phyloP scores from a whole-genome alignment of 2,888 invertebrate species.

The Crematogaster levior region DNA sequence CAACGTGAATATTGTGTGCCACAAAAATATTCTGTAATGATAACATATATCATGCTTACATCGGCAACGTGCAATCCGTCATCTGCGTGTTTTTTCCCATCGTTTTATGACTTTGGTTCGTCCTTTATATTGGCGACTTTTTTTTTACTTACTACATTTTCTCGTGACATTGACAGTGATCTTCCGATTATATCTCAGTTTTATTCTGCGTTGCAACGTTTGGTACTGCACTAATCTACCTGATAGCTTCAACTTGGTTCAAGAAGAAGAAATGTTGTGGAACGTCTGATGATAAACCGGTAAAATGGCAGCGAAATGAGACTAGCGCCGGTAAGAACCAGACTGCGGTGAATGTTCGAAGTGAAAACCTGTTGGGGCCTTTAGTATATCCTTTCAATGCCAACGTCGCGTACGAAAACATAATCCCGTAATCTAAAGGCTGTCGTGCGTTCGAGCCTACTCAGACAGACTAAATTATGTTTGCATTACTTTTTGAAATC shows the following conservation, averaged over 20 bases:
- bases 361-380: conserved; percentile 80
- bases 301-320: conserved; percentile 61
- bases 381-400: conserved; percentile 77
- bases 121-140: too few relatives aligned
- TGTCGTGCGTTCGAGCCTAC: background rate
- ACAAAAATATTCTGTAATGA: background rate
- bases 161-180: conserved; percentile 18
- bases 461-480: background rate
- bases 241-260: background rate
- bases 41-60: background rate
- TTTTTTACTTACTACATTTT: conserved; percentile 58
- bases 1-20: background rate
- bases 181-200: background rate
- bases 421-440: conserved; percentile 34
- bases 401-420: conserved; percentile 73
- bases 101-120: too few relatives aligned
- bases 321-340: conserved; percentile 74
- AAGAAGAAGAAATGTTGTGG: background rate
- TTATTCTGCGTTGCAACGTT: background rate
- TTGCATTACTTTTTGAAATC: background rate
- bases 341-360: conserved; percentile 79
- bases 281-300: conserved; percentile 48
- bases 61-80: background rate
- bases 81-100: background rate
- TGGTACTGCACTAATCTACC: background rate